phyloP scores from a whole-genome alignment of 2,113 vertebrate genomes.

The Corythaixoides concolor region DNA sequence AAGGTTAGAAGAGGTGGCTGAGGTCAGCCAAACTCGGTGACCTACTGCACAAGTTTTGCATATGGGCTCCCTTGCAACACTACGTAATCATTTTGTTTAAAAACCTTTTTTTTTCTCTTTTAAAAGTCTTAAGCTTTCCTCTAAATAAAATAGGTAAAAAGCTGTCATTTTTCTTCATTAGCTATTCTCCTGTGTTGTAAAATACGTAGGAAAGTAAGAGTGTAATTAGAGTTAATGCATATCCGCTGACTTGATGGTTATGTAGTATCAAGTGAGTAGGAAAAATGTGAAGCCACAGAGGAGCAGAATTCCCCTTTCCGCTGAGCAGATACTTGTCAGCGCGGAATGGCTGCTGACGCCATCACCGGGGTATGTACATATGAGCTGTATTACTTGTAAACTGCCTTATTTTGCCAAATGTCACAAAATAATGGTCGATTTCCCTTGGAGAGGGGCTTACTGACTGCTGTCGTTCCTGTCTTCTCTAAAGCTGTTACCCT shows the following conservation, averaged over 20 bases:
- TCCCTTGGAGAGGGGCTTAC: background rate
- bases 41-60: background rate
- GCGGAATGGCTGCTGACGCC: background rate
- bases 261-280: background rate
- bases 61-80: background rate
- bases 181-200: background rate
- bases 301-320: background rate
- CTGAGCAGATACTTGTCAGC: background rate
- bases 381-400: background rate
- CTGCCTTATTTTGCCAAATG: background rate
- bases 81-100: background rate
- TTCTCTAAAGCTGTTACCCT: background rate
- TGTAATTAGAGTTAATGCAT: background rate
- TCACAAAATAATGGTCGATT: background rate
- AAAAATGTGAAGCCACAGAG: background rate
- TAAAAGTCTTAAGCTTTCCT: background rate
- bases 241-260: background rate
- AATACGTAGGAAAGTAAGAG: background rate
- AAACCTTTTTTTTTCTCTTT: background rate
- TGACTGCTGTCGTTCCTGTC: accelerated
- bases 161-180: background rate
- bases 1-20: background rate
- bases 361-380: accelerated
- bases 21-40: background rate
- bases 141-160: background rate